phyloP scores from a whole-genome alignment of 2,797 vertebrate species.

The Morelia viridis region DNA sequence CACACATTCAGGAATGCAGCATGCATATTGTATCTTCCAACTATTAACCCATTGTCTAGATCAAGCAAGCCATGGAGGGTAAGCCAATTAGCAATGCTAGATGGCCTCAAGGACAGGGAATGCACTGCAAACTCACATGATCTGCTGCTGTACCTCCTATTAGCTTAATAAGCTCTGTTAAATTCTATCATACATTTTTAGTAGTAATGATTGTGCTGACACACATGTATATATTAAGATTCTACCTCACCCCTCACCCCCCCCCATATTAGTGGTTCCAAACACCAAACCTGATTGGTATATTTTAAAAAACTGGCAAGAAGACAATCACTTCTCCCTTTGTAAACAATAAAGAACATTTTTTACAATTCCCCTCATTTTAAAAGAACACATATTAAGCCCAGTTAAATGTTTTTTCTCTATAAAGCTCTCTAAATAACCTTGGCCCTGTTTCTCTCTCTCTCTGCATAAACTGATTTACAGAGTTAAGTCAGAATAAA shows the following conservation, averaged over 20 bases:
- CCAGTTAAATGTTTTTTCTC: not conserved
- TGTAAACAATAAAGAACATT: slow-evolving; percentile 49
- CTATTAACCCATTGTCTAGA: not conserved
- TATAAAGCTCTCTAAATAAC: not conserved
- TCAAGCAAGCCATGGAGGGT: slow-evolving; percentile 38
- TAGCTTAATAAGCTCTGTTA: slow-evolving; percentile 63
- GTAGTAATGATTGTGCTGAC: slow-evolving; percentile 61
- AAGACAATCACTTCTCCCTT: slow-evolving; percentile 38
- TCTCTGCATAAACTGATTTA: not conserved
- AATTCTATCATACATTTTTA: slow-evolving; percentile 63
- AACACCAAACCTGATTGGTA: slow-evolving; percentile 64
- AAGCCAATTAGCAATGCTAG: slow-evolving; percentile 35
- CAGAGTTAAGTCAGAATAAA: not conserved
- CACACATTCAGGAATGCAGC: not conserved
- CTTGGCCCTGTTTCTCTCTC: not conserved
- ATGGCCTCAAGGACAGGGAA: fast-evolving
- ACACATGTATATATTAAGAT: slow-evolving; percentile 64
- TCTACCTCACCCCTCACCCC: slow-evolving; percentile 52
- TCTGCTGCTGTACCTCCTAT: not conserved
- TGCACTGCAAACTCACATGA: not conserved
- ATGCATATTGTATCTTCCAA: not conserved
- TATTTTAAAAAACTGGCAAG: slow-evolving; percentile 60
- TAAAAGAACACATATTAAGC: not conserved
- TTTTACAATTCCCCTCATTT: not conserved
- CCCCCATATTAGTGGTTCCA: slow-evolving; percentile 48